Evolutionary conservation across 2,888 invertebrate species (phyloP).

Genomic region (Epirrhoe alternata): DNA sequence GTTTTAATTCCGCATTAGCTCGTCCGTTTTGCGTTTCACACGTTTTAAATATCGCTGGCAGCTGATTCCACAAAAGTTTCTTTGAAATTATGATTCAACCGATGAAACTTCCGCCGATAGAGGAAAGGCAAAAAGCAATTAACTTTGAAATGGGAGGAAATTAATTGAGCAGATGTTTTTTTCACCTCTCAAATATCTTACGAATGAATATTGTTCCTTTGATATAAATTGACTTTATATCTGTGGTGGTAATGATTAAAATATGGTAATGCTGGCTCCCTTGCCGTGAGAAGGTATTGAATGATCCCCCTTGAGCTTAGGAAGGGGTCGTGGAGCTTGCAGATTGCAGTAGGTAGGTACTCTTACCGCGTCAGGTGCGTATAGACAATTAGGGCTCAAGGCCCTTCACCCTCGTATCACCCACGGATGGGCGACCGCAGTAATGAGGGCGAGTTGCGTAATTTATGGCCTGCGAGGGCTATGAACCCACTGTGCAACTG

Average conservation of each 20-base stretch:
- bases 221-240: slow-evolving; percentile 30
- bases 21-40: slow-evolving; percentile 11
- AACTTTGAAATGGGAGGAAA: slow-evolving; percentile 44
- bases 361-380: slow-evolving; percentile 44
- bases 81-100: slow-evolving; percentile 37
- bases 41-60: slow-evolving; percentile 14
- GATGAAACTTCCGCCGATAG: slow-evolving; percentile 42
- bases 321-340: slow-evolving; percentile 44
- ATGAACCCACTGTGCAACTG: slow-evolving; percentile 71
- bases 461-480: slow-evolving; percentile 67
- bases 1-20: slow-evolving; percentile 26
- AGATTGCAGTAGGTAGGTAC: slow-evolving; percentile 47
- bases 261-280: slow-evolving; percentile 25
- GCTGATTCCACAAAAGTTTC: slow-evolving; percentile 37
- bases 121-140: slow-evolving; percentile 45
- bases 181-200: slow-evolving; percentile 41
- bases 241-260: slow-evolving; percentile 23
- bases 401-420: slow-evolving; percentile 68
- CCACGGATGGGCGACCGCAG: slow-evolving; percentile 73
- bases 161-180: slow-evolving; percentile 45
- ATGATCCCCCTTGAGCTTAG: slow-evolving; percentile 5
- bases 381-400: slow-evolving; percentile 55
- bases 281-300: slow-evolving; percentile 1
- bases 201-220: slow-evolving; percentile 35
- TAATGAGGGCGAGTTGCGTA: slow-evolving; percentile 81